These are phyloP conservation scores for Litoditis marina DNA, from an alignment of 2,888 invertebrate genomes.

Conservation along the genomic window DNA sequence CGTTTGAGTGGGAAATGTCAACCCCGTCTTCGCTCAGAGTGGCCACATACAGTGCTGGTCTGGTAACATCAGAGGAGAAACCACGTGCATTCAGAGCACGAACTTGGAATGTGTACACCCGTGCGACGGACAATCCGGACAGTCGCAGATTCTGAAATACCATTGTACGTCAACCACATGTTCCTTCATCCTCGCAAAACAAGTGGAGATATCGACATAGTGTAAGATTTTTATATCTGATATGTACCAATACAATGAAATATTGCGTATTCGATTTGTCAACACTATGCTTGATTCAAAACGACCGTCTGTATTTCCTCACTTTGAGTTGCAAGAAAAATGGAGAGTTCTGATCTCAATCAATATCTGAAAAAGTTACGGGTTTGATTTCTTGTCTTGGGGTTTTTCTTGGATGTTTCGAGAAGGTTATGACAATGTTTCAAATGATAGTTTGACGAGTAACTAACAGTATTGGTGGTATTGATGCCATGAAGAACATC, in stretches of 20 bases:
- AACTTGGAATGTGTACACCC: conserved; percentile 31
- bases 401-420: background rate
- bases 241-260: too few species aligned
- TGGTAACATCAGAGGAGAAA: conserved; percentile 39
- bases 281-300: too few species aligned
- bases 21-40: conserved; percentile 45
- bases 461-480: conserved; percentile 46
- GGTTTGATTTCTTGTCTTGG: too few species aligned
- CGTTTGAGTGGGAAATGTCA: conserved; percentile 21
- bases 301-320: too few species aligned
- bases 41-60: conserved; percentile 25
- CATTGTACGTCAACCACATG: too few species aligned
- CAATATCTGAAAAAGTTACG: too few species aligned
- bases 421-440: too few species aligned
- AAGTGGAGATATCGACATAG: too few species aligned
- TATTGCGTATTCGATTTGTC: too few species aligned
- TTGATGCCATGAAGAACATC: conserved; percentile 44
- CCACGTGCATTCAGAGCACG: conserved; percentile 41
- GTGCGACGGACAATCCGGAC: conserved; percentile 27
- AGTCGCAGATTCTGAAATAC: conserved; percentile 38
- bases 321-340: background rate
- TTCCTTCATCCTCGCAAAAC: too few species aligned
- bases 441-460: background rate
- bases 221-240: too few species aligned
- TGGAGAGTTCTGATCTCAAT: too few species aligned